Conservation (phyloP, 2,888 invertebrate genomes). For the Cheiracanthium punctorium region DNA sequence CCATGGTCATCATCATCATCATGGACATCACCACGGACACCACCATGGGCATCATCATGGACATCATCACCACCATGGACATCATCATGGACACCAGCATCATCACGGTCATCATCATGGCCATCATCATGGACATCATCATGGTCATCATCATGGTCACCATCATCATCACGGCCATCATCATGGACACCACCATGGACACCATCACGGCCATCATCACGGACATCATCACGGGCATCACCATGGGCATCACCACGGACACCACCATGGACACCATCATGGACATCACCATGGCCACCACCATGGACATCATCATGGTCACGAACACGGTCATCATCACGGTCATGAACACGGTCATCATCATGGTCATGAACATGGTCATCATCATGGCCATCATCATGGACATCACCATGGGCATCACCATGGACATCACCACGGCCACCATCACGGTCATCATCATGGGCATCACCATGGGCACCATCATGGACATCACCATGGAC, state of each 20-base stretch:
- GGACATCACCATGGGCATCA: constrained; percentile 39
- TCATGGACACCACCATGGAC: constrained; percentile 40
- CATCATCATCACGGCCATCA: constrained; percentile 32
- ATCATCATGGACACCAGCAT: constrained; percentile 33
- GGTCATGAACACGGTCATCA: constrained; percentile 43
- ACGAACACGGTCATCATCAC: constrained; percentile 45
- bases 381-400: constrained; percentile 60
- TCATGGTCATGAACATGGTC: constrained; percentile 54
- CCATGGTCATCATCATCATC: constrained; percentile 20
- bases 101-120: constrained; percentile 28
- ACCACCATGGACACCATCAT: constrained; percentile 51
- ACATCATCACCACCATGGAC: constrained; percentile 30
- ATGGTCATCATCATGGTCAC: constrained; percentile 33
- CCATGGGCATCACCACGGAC: constrained; percentile 48
- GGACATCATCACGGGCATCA: constrained; percentile 38
- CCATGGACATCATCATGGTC: constrained; percentile 46
- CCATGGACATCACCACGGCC: constrained; percentile 27
- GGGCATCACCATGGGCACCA: constrained; percentile 44
- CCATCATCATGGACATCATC: constrained; percentile 13
- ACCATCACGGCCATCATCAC: constrained; percentile 40
- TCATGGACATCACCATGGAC: constrained; percentile 38
- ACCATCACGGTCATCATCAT: constrained; percentile 31
- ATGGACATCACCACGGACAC: constrained; percentile 26
- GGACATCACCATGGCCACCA: constrained; percentile 51
- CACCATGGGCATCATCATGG: constrained; percentile 31